A percentile compares a stretch with the other conserved stretches of the same genome.
phyloP scores from a whole-genome alignment of 2,797 vertebrate species.

The Tadarida brasiliensis region DNA sequence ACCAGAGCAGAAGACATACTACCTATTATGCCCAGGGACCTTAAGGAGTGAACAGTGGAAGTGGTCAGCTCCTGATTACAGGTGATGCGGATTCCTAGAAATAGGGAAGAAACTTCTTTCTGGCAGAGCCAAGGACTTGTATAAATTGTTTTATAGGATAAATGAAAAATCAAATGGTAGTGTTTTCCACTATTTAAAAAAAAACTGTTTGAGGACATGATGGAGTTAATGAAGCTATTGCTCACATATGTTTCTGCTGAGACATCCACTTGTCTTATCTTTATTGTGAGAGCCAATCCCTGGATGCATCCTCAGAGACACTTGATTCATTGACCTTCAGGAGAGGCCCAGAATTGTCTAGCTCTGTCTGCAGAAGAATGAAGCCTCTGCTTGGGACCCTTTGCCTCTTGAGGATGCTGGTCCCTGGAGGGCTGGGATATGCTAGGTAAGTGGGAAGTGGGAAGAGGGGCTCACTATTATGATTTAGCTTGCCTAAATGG shows the following conservation, averaged over 20 bases:
- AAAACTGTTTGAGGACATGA: not conserved
- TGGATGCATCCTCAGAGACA: not conserved
- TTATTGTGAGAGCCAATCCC: not conserved
- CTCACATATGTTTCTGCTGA: conserved; percentile 32
- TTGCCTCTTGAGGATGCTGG: conserved; percentile 54
- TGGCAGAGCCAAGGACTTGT: not conserved
- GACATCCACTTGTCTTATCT: conserved; percentile 51
- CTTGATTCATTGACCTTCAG: not conserved
- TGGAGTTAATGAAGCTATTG: conserved; percentile 35
- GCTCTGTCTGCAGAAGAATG: conserved; percentile 61
- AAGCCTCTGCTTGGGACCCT: conserved; percentile 52
- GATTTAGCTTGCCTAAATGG: not conserved
- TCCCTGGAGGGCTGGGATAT: conserved; percentile 35
- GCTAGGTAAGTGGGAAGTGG: conserved; percentile 45
- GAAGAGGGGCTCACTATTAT: not conserved
- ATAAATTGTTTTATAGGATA: conserved; percentile 6
- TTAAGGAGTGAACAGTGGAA: not conserved
- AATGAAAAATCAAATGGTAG: not conserved
- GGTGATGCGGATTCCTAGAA: not conserved
- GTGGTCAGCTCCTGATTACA: not conserved
- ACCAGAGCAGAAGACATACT: not conserved
- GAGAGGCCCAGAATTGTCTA: not conserved
- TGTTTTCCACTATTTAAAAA: not conserved
- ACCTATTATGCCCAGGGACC: not conserved
- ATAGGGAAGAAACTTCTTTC: not conserved